These are phyloP conservation scores for Thysanoteuthis rhombus DNA, from an alignment of 2,888 invertebrate species.

Conservation along the genomic window DNA sequence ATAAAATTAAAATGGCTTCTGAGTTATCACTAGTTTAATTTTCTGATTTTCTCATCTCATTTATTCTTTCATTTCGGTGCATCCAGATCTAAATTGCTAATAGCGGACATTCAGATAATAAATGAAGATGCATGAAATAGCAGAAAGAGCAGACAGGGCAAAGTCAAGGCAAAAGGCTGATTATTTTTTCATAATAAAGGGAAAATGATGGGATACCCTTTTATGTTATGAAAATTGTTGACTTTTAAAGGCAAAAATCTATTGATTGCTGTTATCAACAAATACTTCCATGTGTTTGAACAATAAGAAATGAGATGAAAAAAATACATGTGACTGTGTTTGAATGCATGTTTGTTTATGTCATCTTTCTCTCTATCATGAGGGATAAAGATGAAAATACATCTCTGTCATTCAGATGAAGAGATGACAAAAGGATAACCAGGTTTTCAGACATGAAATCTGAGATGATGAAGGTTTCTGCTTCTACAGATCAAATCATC, in stretches of 20 bases:
- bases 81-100: background rate
- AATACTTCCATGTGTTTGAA: background rate
- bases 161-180: background rate
- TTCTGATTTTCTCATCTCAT: background rate
- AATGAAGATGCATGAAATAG: background rate
- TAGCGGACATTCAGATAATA: background rate
- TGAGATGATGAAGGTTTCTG: too few species aligned
- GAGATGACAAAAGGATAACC: too few species aligned
- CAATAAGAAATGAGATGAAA: too few species aligned
- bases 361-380: too few species aligned
- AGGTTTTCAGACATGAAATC: too few species aligned
- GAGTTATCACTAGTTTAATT: background rate
- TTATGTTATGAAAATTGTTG: background rate
- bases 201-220: background rate
- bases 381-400: too few species aligned
- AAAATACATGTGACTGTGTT: too few species aligned
- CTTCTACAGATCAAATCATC: too few species aligned
- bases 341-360: too few species aligned
- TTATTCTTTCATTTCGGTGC: background rate
- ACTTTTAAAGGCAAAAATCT: background rate
- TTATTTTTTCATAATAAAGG: background rate
- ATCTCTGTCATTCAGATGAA: too few species aligned
- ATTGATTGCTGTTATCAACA: background rate
- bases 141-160: background rate
- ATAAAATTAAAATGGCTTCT: background rate